Conservation (phyloP, 2,113 vertebrate genomes). For the Myrmecobius fasciatus region DNA sequence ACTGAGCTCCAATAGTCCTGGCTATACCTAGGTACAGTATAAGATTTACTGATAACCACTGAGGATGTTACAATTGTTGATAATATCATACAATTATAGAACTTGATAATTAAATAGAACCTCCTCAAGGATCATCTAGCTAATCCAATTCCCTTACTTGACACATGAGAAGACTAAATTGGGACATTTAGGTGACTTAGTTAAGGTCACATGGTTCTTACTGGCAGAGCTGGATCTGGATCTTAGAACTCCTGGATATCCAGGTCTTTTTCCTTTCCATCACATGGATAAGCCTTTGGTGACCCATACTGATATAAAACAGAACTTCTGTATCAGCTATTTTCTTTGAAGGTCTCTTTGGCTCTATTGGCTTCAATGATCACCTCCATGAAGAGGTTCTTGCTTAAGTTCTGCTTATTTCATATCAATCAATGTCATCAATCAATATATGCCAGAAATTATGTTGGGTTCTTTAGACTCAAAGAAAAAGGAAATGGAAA, state of each 20-base stretch:
- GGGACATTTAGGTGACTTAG: neutral
- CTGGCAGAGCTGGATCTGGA: neutral
- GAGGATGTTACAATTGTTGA: neutral
- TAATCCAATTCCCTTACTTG: neutral
- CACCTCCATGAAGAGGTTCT: neutral
- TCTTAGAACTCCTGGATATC: neutral
- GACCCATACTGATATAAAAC: neutral
- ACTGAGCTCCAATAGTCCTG: neutral
- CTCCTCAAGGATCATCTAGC: neutral
- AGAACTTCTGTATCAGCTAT: neutral
- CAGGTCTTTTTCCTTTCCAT: neutral
- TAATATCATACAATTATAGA: neutral
- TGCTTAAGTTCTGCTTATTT: neutral
- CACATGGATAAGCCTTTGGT: neutral
- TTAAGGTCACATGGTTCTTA: neutral
- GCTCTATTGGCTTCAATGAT: neutral
- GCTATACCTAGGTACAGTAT: neutral
- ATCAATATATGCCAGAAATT: neutral
- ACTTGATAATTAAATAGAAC: neutral
- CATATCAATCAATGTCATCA: neutral
- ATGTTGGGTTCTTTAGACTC: neutral
- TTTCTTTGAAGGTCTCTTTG: neutral
- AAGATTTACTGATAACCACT: neutral
- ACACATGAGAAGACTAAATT: neutral
- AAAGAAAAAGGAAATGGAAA: neutral